Evolutionary conservation across 2,888 invertebrate genomes (phyloP).

Genomic region (Elmis aenea): DNA sequence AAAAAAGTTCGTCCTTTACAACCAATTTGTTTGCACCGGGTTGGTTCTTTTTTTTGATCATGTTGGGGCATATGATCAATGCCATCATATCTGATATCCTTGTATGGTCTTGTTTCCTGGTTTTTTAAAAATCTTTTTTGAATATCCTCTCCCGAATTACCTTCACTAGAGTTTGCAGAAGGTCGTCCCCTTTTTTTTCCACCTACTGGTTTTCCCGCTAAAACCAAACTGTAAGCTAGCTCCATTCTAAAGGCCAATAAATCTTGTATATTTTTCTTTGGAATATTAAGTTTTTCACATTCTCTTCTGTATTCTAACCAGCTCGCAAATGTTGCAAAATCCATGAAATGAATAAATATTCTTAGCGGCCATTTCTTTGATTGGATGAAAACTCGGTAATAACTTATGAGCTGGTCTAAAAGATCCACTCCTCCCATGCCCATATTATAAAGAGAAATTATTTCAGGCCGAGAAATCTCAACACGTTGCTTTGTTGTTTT

Average conservation of each 20-base stretch:
- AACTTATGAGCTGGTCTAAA: constrained; percentile 21
- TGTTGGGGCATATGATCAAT: constrained; percentile 11
- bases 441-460: constrained; percentile 17
- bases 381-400: constrained; percentile 20
- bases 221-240: constrained; percentile 5
- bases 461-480: constrained; percentile 13
- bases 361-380: constrained; percentile 21
- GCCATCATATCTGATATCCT: constrained; percentile 6
- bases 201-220: constrained; percentile 3
- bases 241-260: constrained; percentile 11
- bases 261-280: constrained; percentile 11
- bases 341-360: constrained; percentile 19
- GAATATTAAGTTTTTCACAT: constrained; percentile 9
- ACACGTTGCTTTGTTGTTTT: constrained; percentile 14
- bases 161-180: too few relatives aligned
- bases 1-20: constrained; percentile 11
- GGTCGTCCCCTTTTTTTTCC: constrained; percentile 8
- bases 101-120: neutral
- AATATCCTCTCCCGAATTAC: neutral
- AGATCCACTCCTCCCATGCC: constrained; percentile 28
- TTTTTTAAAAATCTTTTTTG: too few relatives aligned
- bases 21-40: constrained; percentile 7
- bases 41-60: constrained; percentile 15
- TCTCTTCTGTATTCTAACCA: constrained; percentile 24
- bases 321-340: constrained; percentile 18